A percentile compares a stretch with the other conserved stretches of the same genome.
These are phyloP conservation scores for Diabrotica balteata DNA, from an alignment of 2,888 invertebrate species.

Conservation along the genomic window DNA sequence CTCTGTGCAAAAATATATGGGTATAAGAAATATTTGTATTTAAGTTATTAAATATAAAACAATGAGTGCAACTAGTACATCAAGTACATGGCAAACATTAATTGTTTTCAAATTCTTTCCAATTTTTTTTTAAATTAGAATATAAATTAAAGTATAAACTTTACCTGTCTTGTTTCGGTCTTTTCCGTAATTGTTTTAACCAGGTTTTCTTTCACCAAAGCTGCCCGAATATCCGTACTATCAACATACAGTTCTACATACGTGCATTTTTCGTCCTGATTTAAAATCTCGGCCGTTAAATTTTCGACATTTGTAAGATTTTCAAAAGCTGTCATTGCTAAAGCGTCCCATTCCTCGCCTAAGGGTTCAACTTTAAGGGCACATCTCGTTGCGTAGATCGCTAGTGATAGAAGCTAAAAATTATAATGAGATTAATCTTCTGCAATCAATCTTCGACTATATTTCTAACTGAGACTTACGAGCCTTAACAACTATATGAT, in stretches of 20 bases:
- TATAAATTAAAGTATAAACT: no score
- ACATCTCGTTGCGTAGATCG: slow-evolving; percentile 69
- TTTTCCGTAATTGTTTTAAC: slow-evolving; percentile 62
- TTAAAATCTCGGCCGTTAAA: slow-evolving; percentile 49
- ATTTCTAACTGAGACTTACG: no score
- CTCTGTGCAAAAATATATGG: not conserved
- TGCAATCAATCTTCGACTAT: not conserved
- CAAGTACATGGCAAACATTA: no score
- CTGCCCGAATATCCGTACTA: slow-evolving; percentile 68
- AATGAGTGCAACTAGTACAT: no score
- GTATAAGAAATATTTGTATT: no score
- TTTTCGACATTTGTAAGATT: slow-evolving; percentile 45
- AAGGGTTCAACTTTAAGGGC: slow-evolving; percentile 73
- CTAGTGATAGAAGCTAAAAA: slow-evolving; percentile 61
- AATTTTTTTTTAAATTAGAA: no score
- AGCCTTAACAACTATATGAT: no score
- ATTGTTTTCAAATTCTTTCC: no score
- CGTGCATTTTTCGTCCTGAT: slow-evolving; percentile 69
- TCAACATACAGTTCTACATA: slow-evolving; percentile 72
- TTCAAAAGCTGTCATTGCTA: slow-evolving; percentile 66
- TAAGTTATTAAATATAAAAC: no score
- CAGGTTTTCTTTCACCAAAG: slow-evolving; percentile 66
- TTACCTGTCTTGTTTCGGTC: slow-evolving; percentile 59
- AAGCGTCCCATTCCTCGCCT: slow-evolving; percentile 71
- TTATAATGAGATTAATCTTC: not conserved